These are phyloP conservation scores for Coreius guichenoti DNA, from an alignment of 2,797 vertebrate genomes.

Conservation along the genomic window DNA sequence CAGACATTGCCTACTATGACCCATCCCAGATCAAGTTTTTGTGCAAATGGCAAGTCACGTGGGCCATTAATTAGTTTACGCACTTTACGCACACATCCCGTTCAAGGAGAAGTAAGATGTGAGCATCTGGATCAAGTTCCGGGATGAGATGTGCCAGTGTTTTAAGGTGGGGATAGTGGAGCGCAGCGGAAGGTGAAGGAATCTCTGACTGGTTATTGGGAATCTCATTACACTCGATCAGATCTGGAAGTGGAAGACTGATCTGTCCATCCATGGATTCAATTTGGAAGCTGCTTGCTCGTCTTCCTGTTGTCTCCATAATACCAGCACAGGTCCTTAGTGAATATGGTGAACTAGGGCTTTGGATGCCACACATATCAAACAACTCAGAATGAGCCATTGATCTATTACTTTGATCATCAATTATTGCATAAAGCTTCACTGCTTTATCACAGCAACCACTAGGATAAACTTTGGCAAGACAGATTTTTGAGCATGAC, in stretches of 20 bases:
- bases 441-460: neutral
- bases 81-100: neutral
- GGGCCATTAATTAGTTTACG: neutral
- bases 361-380: constrained; percentile 60
- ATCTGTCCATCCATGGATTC: constrained; percentile 34
- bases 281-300: constrained; percentile 27
- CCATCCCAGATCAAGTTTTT: neutral
- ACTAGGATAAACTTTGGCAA: constrained; percentile 38
- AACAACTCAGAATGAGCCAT: constrained; percentile 58
- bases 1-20: neutral
- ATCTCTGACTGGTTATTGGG: constrained; percentile 39
- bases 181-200: neutral
- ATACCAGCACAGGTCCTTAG: constrained; percentile 49
- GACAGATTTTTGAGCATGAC: constrained; percentile 55
- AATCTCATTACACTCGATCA: constrained; percentile 56
- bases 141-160: neutral
- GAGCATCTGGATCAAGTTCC: neutral
- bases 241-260: constrained; percentile 21
- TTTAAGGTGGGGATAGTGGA: neutral
- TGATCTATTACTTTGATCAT: constrained; percentile 51
- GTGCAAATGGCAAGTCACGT: neutral
- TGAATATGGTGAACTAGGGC: too few relatives aligned
- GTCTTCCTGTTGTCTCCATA: constrained; percentile 27
- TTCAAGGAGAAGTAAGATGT: too few relatives aligned
- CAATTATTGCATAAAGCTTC: constrained; percentile 62